phyloP scores from a whole-genome alignment of 2,797 vertebrate species.

The Halcyon chelicuti region DNA sequence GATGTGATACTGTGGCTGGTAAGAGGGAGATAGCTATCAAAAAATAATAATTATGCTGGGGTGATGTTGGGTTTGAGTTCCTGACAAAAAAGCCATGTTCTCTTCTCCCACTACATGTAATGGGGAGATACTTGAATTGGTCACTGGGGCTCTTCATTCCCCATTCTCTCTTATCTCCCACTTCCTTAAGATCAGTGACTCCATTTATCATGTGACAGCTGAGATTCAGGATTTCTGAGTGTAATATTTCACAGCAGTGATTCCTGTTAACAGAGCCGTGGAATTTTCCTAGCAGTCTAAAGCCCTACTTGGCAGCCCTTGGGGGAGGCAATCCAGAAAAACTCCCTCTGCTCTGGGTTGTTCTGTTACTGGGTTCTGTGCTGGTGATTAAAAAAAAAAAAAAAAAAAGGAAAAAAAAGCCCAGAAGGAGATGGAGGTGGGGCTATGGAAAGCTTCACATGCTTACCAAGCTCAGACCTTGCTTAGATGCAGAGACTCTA shows the following conservation, averaged over 20 bases:
- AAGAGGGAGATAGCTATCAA: neutral
- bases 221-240: neutral
- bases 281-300: slow-evolving; percentile 7
- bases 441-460: neutral
- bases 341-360: neutral
- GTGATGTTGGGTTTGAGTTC: neutral
- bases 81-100: neutral
- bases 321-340: neutral
- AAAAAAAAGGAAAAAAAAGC: neutral
- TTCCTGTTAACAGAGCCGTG: neutral
- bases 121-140: neutral
- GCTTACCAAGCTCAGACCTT: neutral
- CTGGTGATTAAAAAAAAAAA: neutral
- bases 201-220: neutral
- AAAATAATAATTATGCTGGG: neutral
- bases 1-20: neutral
- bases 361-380: neutral
- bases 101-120: neutral
- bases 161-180: neutral
- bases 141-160: neutral
- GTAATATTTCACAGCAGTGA: neutral
- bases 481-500: slow-evolving; percentile 19
- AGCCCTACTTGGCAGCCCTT: neutral
- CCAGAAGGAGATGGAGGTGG: neutral
- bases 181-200: neutral